Evolutionary conservation across 2,888 invertebrate genomes (phyloP).

Genomic region (Therioaphis trifolii): DNA sequence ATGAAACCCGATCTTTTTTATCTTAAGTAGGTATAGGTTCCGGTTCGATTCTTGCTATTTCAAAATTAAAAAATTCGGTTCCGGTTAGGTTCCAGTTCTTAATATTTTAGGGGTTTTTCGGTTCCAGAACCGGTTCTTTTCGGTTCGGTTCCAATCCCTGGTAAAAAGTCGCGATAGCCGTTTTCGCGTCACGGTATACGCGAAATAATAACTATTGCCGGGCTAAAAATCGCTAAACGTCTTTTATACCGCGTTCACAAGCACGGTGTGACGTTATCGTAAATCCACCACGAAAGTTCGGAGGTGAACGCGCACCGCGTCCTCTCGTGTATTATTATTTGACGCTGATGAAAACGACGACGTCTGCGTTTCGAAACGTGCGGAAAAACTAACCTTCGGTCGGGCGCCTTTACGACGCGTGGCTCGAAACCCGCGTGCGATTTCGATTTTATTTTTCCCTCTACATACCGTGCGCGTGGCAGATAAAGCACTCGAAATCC

Average conservation of each 20-base stretch:
- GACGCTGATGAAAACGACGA: not conserved
- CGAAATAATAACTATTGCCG: conserved; percentile 4
- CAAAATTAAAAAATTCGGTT: no score
- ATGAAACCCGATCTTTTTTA: no score
- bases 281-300: no score
- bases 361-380: not conserved
- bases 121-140: no score
- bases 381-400: not conserved
- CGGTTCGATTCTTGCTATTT: no score
- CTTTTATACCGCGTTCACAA: not conserved
- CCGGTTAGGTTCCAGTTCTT: no score
- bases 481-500: conserved; percentile 34
- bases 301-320: not conserved
- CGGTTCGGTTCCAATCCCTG: no score
- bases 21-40: no score
- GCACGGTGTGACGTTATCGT: no score
- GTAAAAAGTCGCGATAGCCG: not conserved
- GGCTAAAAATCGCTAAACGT: not conserved
- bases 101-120: no score
- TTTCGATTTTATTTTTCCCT: not conserved
- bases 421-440: not conserved
- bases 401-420: not conserved
- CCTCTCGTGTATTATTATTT: not conserved
- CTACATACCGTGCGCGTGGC: not conserved
- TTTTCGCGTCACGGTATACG: not conserved